These are phyloP conservation scores for Stercorarius parasiticus DNA, from an alignment of 2,113 vertebrate genomes.

Conservation along the genomic window DNA sequence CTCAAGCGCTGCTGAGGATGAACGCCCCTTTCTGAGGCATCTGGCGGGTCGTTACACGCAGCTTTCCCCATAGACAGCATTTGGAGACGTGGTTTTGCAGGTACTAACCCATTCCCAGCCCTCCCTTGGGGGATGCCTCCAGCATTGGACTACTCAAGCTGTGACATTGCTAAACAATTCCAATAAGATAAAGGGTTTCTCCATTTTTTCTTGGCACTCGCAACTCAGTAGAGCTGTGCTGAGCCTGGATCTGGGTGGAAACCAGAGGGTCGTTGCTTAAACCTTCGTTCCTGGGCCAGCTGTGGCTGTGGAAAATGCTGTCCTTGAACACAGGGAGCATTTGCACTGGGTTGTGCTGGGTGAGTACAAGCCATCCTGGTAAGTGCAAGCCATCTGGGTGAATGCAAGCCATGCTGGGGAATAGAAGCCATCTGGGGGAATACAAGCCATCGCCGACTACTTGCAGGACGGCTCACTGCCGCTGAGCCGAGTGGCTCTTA, in stretches of 20 bases:
- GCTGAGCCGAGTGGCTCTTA: background rate
- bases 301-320: background rate
- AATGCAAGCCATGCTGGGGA: background rate
- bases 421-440: background rate
- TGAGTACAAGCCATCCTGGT: background rate
- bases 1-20: background rate
- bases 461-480: background rate
- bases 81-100: background rate
- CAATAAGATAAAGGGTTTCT: background rate
- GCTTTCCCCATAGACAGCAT: fast-evolving
- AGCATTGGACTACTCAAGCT: background rate
- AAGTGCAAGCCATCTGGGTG: background rate
- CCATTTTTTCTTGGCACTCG: background rate
- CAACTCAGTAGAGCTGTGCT: background rate
- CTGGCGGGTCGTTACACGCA: fast-evolving
- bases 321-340: background rate
- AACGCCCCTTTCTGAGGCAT: fast-evolving
- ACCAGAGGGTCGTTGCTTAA: background rate
- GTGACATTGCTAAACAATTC: background rate
- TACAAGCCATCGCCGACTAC: background rate
- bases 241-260: background rate
- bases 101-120: background rate
- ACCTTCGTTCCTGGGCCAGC: too few relatives aligned
- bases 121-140: background rate
- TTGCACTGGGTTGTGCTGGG: background rate